Base-by-base conservation (phyloP, 2,113 vertebrate genomes). In the Carassius gibelio region DNA sequence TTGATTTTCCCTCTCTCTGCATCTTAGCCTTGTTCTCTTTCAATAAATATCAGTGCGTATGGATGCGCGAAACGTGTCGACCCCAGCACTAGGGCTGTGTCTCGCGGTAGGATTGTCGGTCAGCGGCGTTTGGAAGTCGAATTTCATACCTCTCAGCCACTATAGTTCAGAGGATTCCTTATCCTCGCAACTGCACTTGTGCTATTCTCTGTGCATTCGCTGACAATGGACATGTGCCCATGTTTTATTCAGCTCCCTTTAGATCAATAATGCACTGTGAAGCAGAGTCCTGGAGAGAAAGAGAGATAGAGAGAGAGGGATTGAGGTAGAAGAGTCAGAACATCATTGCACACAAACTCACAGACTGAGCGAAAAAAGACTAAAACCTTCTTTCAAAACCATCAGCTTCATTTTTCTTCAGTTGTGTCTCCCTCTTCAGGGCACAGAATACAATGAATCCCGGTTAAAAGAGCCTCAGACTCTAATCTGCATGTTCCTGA, bases 31-130 rank as follows among this genome's bases (percentile, higher is more conserved):
- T 85, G 83, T 90, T 92, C 90, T 87, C 87, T 89, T 93, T 93
- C 89, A 94, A 94, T 94, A 93, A 94, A 93, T 86, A 89, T 91
- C 92, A 91, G 88, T 86, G 57, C 83, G 87, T 0, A 17, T 71
- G 48, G 34, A 19, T 1, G 75, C n/a, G 8, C 8, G 50, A 66
- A 76, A 62, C 36, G 30, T 21, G 61, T 30, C 5, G 9, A 50
- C 50, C 50, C 61, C 30, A 75, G 42, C 77, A 79, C 57, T 38
- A 26, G 57, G 3, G 57, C 57, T 59, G 55, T 4, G 48, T 75
- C 45, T 30, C 13, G 11, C 13, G n/a, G 42, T 48, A 75, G 21
- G 68, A 45, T 72, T 38, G 23, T 8, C n/a, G 52, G 61, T 59
- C 57, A 64, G 26, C 15, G 21, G 62, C 34, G 30, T 79, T 76